Base-by-base conservation (phyloP, 2,797 vertebrate genomes). In the Scyliorhinus canicula region DNA sequence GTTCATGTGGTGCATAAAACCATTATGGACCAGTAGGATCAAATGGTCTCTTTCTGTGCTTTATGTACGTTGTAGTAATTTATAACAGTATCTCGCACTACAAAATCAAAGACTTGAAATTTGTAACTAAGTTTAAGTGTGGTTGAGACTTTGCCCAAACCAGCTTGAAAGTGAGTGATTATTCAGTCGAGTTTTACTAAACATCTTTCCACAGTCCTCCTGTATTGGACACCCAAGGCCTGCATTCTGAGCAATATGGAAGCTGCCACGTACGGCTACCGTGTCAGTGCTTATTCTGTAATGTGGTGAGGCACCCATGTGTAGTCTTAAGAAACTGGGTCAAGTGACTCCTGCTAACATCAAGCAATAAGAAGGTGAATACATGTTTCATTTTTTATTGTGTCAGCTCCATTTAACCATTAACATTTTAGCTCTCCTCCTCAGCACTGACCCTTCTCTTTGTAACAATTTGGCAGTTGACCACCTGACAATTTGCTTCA, bases 381-480 rank as follows among this genome's bases (percentile, higher is more conserved):
- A 9, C 21, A 8, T 47, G 79, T 47, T 7, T 26, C 79, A 8
- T 82, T 7, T 47, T 44, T 21, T 47, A 44, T 82, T 82, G 40
- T 82, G 44, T 82, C 79, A 82, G 79, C 79, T 82, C 44, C 79
- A 82, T 82, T 82, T 82, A 82, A 26, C 79, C 79, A 47, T 19
- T 21, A 24, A 21, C 21, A 2, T 47, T 47, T 24, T 82, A 47
- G 24, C 4, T 47, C 40, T 44, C 19, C 71, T 2, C 40, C 44
- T 82, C 16, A 82, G 44, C 79, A 82, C n/a, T 44, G 77, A 44
- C 40, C n/a, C 16, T 21, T 4, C 0, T 19, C 44, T 44, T 24
- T 82, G 19, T 26, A 24, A 47, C 21, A 47, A 47, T 44, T 82
- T 82, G 6, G 19, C 24, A 21, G 44, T 47, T 82, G 79, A 47